These are phyloP conservation scores for Caenorhabditis parvicauda DNA, from an alignment of 2,888 invertebrate genomes.

Conservation along the genomic window DNA sequence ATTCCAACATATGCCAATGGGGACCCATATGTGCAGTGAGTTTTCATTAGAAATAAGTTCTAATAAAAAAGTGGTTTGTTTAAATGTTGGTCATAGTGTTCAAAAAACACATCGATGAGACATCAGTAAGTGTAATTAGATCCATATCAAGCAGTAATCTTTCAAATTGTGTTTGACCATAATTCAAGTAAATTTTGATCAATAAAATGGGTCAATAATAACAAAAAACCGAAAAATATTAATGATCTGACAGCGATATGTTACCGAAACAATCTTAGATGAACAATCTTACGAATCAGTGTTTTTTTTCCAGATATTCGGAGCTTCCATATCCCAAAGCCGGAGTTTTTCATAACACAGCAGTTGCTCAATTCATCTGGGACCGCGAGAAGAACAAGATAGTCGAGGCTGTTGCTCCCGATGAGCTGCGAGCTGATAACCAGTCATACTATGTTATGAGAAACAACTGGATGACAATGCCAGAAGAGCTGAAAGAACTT, in stretches of 20 bases:
- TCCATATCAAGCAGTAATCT: too few species aligned
- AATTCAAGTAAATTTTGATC: too few species aligned
- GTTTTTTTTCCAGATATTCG: slow-evolving; percentile 36
- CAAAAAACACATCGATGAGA: too few species aligned
- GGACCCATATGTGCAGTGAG: slow-evolving; percentile 37
- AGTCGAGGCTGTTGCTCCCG: slow-evolving; percentile 47
- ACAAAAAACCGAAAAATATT: too few species aligned
- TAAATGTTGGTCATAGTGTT: too few species aligned
- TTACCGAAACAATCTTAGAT: too few species aligned
- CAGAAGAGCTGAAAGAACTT: slow-evolving; percentile 9
- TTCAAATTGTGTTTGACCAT: too few species aligned
- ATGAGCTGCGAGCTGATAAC: slow-evolving; percentile 29
- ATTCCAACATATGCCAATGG: slow-evolving; percentile 33
- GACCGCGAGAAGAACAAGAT: slow-evolving; percentile 38
- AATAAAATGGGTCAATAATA: too few species aligned
- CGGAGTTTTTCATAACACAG: slow-evolving; percentile 40
- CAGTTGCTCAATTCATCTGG: slow-evolving; percentile 49
- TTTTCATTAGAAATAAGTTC: not conserved
- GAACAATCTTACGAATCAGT: too few species aligned
- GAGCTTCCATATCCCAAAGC: slow-evolving; percentile 52
- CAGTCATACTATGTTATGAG: slow-evolving; percentile 42
- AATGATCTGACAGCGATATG: too few species aligned
- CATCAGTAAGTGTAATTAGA: too few species aligned
- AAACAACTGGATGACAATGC: slow-evolving; percentile 39
- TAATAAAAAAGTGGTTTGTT: too few species aligned